Conservation (phyloP, 2,888 invertebrate species). For the Pediacus dermestoides region DNA sequence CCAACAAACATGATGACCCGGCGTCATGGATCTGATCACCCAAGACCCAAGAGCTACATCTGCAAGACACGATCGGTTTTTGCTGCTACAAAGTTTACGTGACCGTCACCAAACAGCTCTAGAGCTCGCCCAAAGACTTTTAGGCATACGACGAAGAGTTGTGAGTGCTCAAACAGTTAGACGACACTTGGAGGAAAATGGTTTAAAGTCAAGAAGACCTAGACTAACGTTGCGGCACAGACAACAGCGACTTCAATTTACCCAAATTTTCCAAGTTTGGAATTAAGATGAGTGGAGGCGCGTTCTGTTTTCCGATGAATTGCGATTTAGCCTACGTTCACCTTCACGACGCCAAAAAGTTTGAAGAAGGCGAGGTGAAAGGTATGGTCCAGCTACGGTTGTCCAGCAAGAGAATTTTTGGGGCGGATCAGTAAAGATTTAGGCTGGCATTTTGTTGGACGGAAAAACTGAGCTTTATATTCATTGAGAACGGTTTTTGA, state of each 20-base stretch:
- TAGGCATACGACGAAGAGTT: no score
- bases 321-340: constrained; percentile 9
- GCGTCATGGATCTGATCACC: constrained; percentile 10
- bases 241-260: neutral
- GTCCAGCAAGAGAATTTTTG: neutral
- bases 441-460: constrained; percentile 4
- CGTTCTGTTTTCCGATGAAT: constrained; percentile 13
- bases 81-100: neutral
- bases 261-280: constrained; percentile 4
- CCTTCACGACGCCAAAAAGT: constrained; percentile 8
- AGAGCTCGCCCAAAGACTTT: constrained; percentile 1
- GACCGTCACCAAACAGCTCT: neutral
- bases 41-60: constrained; percentile 7
- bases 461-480: constrained; percentile 15
- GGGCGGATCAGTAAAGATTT: constrained; percentile 1
- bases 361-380: no score
- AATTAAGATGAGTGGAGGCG: constrained; percentile 8
- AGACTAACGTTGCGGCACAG: neutral
- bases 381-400: no score
- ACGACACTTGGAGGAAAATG: constrained; percentile 9
- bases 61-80: constrained; percentile 8
- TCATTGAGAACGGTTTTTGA: neutral
- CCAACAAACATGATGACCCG: constrained; percentile 5
- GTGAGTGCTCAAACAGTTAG: constrained; percentile 9
- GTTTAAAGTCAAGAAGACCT: constrained; percentile 6